Evolutionary conservation across 1,140 invertebrate species (phyloP).

Genomic region (Drosophila repletoides): DNA sequence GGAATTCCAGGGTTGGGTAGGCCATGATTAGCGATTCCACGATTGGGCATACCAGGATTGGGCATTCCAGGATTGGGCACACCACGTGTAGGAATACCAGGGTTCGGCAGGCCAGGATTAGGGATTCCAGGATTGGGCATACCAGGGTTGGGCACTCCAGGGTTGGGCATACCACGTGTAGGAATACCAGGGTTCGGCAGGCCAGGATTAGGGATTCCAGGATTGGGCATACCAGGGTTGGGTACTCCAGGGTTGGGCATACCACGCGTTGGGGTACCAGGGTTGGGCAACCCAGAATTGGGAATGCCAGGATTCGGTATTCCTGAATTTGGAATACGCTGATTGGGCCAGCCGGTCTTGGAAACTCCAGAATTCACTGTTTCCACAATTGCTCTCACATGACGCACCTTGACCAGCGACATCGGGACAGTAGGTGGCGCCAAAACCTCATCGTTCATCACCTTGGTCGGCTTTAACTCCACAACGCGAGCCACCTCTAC

Average conservation of each 20-base stretch:
- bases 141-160: conserved; percentile 34
- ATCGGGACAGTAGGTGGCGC: conserved; percentile 9
- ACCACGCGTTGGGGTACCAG: conserved; percentile 6
- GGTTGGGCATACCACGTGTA: conserved; percentile 19
- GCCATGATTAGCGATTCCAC: conserved; percentile 14
- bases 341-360: background rate
- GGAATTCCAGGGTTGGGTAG: conserved; percentile 27
- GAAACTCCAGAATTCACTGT: conserved; percentile 16
- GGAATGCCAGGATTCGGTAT: conserved; percentile 10
- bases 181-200: conserved; percentile 39
- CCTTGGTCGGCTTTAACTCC: conserved; percentile 51
- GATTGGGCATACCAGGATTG: conserved; percentile 32
- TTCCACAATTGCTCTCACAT: conserved; percentile 24
- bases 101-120: conserved; percentile 28
- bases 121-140: conserved; percentile 23
- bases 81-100: conserved; percentile 23
- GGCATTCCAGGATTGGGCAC: conserved; percentile 33
- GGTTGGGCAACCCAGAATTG: conserved; percentile 15
- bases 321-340: conserved; percentile 7
- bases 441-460: conserved; percentile 37
- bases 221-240: conserved; percentile 35
- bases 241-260: conserved; percentile 17
- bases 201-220: conserved; percentile 30
- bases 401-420: conserved; percentile 36
- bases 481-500: conserved; percentile 56